Conservation (phyloP, 2,797 vertebrate genomes). For the Clarias fuscus region DNA sequence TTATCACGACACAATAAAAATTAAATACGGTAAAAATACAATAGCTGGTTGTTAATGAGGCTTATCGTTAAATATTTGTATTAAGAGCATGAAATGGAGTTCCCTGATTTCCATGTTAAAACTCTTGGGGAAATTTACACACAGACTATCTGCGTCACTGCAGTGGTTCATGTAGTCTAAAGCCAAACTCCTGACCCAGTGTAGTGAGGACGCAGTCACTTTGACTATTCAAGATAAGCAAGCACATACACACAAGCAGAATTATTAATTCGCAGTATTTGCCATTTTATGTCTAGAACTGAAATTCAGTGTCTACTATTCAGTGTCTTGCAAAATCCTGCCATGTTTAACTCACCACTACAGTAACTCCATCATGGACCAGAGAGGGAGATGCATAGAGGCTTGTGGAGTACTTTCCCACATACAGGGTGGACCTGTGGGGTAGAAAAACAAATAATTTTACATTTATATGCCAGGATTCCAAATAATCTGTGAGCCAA, state of each 20-base stretch:
- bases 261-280: not conserved
- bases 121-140: not conserved
- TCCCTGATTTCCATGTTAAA: not conserved
- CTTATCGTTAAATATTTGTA: not conserved
- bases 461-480: not conserved
- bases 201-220: not conserved
- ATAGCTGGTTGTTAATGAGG: not conserved
- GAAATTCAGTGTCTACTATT: not conserved
- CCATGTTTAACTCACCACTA: slow-evolving; percentile 84
- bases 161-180: not conserved
- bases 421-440: slow-evolving; percentile 90
- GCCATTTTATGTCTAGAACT: not conserved
- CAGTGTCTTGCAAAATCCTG: not conserved
- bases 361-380: slow-evolving; percentile 95
- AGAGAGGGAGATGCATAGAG: slow-evolving; percentile 93
- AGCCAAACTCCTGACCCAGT: slow-evolving; percentile 13
- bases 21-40: not conserved
- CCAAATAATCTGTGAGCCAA: not conserved
- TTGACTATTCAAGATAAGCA: slow-evolving; percentile 15
- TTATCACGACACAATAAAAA: too few relatives aligned
- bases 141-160: not conserved
- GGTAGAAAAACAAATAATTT: not conserved
- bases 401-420: slow-evolving; percentile 94
- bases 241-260: not conserved
- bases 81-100: not conserved